Percentiles rank a stretch among this genome's conserved stretches.
Conservation (phyloP, 2,113 vertebrate species). For the Nothocercus julius region DNA sequence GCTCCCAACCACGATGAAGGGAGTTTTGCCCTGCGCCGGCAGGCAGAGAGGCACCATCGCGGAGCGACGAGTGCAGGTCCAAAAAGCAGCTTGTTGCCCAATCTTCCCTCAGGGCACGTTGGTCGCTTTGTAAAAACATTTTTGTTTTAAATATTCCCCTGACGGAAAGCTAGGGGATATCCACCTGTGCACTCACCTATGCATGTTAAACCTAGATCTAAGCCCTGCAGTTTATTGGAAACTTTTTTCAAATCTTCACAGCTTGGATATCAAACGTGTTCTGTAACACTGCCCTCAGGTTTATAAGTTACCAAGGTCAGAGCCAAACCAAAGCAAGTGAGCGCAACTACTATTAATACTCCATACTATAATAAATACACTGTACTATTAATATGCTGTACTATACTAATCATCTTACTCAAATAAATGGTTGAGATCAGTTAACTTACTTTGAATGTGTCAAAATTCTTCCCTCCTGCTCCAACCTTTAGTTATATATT, state of each 20-base stretch:
- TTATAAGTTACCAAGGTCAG: background rate
- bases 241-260: background rate
- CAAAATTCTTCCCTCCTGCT: background rate
- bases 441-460: background rate
- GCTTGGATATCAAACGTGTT: background rate
- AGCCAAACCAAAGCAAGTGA: background rate
- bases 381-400: background rate
- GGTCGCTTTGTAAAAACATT: background rate
- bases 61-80: background rate
- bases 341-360: background rate
- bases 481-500: background rate
- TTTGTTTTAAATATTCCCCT: background rate
- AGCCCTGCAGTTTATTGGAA: background rate
- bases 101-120: background rate
- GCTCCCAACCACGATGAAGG: background rate
- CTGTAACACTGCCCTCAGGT: background rate
- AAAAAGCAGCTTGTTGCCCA: background rate
- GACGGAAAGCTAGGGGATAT: background rate
- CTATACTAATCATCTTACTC: background rate
- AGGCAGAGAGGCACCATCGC: background rate
- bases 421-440: background rate
- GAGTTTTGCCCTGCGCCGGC: background rate
- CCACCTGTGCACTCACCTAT: background rate
- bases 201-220: background rate
- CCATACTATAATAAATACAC: background rate